Evolutionary conservation across 2,888 invertebrate genomes (phyloP).

Genomic region (Eristalis intricaria): DNA sequence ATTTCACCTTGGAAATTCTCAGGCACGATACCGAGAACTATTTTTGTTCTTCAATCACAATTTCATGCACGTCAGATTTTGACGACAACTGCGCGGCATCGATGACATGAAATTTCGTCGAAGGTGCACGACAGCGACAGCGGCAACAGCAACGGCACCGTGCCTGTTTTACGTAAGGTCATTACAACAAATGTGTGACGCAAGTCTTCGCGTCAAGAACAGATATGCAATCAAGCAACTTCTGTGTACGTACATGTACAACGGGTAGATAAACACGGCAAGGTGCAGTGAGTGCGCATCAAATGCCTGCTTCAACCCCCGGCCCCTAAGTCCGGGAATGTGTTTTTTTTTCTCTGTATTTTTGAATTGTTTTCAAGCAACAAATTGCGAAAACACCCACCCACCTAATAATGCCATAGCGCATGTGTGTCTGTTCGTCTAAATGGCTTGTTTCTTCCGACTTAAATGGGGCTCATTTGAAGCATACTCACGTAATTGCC

Average conservation of each 20-base stretch:
- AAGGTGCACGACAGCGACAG: constrained; percentile 49
- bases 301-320: constrained; percentile 36
- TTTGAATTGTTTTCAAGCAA: constrained; percentile 46
- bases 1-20: constrained; percentile 57
- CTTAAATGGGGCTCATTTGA: constrained; percentile 11
- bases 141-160: constrained; percentile 24
- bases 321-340: not conserved
- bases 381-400: constrained; percentile 43
- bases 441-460: not conserved
- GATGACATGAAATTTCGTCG: constrained; percentile 40
- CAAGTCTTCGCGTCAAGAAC: constrained; percentile 54
- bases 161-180: constrained; percentile 39
- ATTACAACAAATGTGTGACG: constrained; percentile 52
- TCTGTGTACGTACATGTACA: constrained; percentile 39
- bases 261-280: constrained; percentile 7
- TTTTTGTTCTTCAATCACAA: constrained; percentile 48
- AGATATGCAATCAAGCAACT: constrained; percentile 37
- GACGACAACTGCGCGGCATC: constrained; percentile 18
- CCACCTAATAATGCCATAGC: constrained; percentile 25
- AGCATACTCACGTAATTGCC: constrained; percentile 32
- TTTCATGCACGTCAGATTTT: constrained; percentile 35
- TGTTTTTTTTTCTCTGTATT: constrained; percentile 16
- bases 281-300: constrained; percentile 53
- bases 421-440: constrained; percentile 1
- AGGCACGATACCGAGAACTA: constrained; percentile 52